phyloP scores from a whole-genome alignment of 1,140 invertebrate species.

The Zaprionus lachaisei region DNA sequence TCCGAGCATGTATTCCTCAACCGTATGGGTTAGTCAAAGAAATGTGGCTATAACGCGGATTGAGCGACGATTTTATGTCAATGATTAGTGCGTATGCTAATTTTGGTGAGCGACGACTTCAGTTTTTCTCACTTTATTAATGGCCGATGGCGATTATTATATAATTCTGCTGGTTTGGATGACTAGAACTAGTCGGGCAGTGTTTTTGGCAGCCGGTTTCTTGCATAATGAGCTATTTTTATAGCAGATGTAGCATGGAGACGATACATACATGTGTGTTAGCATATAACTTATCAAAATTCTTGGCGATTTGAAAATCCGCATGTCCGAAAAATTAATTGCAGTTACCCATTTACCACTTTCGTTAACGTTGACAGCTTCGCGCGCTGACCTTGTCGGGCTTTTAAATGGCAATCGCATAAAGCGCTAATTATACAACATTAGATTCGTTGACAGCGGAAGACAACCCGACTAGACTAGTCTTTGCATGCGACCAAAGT shows the following conservation, averaged over 20 bases:
- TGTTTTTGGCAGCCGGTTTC: conserved; percentile 57
- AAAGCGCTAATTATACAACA: conserved; percentile 58
- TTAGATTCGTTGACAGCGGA: conserved; percentile 48
- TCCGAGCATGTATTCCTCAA: conserved; percentile 11
- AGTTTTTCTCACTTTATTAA: conserved; percentile 70
- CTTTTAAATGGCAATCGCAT: conserved; percentile 48
- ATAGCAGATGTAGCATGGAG: conserved; percentile 23
- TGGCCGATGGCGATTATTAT: conserved; percentile 65
- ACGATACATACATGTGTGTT: neutral
- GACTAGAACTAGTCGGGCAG: conserved; percentile 57
- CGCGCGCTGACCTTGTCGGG: conserved; percentile 63
- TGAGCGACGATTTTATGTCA: conserved; percentile 49
- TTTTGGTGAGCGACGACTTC: conserved; percentile 49
- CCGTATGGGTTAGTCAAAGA: conserved; percentile 42
- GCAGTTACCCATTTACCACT: conserved; percentile 65
- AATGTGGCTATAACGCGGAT: conserved; percentile 59
- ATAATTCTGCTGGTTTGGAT: conserved; percentile 52
- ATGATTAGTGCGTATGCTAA: conserved; percentile 75
- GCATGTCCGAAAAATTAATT: conserved; percentile 63
- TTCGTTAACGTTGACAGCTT: conserved; percentile 65
- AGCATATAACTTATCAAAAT: conserved; percentile 51
- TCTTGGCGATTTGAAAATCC: conserved; percentile 39
- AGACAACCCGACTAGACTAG: conserved; percentile 14
- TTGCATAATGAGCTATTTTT: conserved; percentile 75
- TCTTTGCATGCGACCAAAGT: conserved; percentile 25